phyloP scores from a whole-genome alignment of 2,797 vertebrate genomes.

The Sparus aurata region DNA sequence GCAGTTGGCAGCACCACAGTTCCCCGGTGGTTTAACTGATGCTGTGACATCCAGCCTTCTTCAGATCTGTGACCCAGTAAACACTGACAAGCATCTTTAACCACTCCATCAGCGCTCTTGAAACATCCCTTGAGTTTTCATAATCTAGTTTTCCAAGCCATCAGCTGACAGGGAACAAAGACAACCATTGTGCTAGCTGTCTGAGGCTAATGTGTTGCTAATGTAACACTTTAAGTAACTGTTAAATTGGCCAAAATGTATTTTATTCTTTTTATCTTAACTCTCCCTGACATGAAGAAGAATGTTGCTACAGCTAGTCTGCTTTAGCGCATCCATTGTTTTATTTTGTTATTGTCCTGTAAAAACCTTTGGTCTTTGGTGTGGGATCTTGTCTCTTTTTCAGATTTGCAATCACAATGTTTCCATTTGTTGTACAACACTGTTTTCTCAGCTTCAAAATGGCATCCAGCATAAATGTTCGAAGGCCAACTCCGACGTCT shows the following conservation, averaged over 20 bases:
- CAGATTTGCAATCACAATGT: background rate
- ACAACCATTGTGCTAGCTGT: background rate
- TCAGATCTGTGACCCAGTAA: background rate
- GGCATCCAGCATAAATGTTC: background rate
- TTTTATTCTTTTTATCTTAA: no score
- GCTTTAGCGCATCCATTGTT: background rate
- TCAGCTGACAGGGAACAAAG: background rate
- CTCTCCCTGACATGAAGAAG: background rate
- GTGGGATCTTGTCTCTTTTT: background rate
- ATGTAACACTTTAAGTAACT: background rate
- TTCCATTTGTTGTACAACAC: background rate
- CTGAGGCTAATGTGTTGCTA: background rate
- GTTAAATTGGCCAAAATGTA: background rate
- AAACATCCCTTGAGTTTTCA: background rate
- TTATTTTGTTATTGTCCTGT: background rate
- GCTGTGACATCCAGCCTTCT: background rate
- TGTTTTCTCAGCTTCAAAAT: background rate
- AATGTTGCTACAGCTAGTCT: background rate
- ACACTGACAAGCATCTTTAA: background rate
- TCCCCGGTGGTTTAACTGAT: background rate
- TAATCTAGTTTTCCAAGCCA: background rate
- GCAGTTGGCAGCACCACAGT: no score
- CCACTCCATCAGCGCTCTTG: background rate
- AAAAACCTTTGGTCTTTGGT: background rate
- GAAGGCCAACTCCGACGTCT: background rate